Conservation (phyloP, 2,797 vertebrate genomes). For the Onychomys leucogaster region DNA sequence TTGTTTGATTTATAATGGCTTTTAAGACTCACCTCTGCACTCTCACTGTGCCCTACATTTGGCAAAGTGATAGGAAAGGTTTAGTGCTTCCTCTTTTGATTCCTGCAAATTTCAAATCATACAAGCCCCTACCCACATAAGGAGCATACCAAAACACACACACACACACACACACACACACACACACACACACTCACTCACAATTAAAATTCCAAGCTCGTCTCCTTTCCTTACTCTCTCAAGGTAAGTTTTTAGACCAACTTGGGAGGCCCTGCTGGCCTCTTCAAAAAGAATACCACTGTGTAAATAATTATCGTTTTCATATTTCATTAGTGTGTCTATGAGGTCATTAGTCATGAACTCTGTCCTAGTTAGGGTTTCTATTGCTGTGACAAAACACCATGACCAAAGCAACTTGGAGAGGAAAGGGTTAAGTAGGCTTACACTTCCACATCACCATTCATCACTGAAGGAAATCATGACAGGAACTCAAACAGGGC, state of each 20-base stretch:
- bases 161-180: background rate
- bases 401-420: background rate
- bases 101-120: background rate
- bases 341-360: background rate
- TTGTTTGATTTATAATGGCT: background rate
- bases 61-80: background rate
- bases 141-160: background rate
- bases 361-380: background rate
- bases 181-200: background rate
- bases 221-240: conserved; percentile 43
- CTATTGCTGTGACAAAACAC: background rate
- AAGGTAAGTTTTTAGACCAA: background rate
- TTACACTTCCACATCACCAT: too few species aligned
- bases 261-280: background rate
- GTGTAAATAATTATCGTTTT: conserved; percentile 1
- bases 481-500: background rate
- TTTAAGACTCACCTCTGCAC: background rate
- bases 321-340: background rate
- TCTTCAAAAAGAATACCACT: background rate
- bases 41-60: background rate
- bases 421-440: background rate
- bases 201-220: conserved; percentile 14
- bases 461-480: background rate
- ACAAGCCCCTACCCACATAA: background rate
- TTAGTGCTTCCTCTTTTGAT: background rate